Conservation (phyloP, 2,797 vertebrate genomes). For the Siniperca scherzeri region DNA sequence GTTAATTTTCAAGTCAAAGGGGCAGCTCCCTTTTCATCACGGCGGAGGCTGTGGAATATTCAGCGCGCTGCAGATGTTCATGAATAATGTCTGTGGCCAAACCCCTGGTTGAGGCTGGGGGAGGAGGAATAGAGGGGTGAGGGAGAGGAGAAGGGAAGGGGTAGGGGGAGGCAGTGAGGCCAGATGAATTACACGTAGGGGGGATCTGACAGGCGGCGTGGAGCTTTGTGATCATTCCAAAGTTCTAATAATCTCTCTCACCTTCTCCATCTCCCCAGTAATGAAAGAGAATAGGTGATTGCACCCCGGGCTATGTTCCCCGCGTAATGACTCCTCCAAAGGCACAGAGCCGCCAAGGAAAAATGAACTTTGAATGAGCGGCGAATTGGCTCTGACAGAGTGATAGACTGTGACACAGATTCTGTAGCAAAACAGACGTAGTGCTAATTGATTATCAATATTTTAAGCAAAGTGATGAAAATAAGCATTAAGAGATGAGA, state of each 20-base stretch:
- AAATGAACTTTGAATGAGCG: constrained; percentile 97
- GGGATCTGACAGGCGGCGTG: constrained; percentile 99
- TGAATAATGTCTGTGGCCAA: constrained; percentile 99
- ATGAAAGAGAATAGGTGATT: constrained; percentile 99
- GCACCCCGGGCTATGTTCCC: constrained; percentile 96
- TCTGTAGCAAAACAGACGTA: constrained; percentile 99
- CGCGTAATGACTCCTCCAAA: constrained; percentile 89
- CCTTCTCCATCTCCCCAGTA: constrained; percentile 98
- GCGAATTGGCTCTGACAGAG: constrained; percentile 97
- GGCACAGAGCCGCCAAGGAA: constrained; percentile 87
- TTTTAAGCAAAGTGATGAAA: constrained; percentile 99
- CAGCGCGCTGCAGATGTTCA: constrained; percentile 97
- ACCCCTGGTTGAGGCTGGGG: constrained; percentile 84
- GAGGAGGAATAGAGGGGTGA: constrained; percentile 50
- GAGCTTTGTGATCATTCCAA: constrained; percentile 99
- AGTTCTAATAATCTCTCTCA: constrained; percentile 99
- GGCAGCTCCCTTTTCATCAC: constrained; percentile 90
- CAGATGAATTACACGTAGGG: constrained; percentile 99
- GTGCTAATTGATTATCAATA: constrained; percentile 99
- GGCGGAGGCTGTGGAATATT: constrained; percentile 90
- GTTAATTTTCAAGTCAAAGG: constrained; percentile 95
- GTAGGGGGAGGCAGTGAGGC: constrained; percentile 75
- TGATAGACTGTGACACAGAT: constrained; percentile 98
- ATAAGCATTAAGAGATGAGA: constrained; percentile 97
- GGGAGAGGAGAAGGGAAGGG: constrained; percentile 32